Conservation (phyloP, 2,888 invertebrate genomes). For the Poecilobothrus nobilitatus region DNA sequence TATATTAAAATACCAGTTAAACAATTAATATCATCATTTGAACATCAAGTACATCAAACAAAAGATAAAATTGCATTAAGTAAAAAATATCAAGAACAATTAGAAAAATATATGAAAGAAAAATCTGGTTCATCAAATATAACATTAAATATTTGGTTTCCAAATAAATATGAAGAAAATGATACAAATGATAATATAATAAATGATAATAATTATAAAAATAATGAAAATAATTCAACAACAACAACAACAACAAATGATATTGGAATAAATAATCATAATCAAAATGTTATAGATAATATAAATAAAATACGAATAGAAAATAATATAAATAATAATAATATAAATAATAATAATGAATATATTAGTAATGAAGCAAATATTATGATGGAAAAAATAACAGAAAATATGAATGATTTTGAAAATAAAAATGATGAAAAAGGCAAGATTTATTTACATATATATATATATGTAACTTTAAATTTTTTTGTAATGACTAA, state of each 20-base stretch:
- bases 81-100: constrained; percentile 7
- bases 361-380: neutral
- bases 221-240: neutral
- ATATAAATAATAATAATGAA: constrained; percentile 2
- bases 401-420: neutral
- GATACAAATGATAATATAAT: neutral
- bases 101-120: neutral
- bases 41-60: constrained; percentile 51
- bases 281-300: neutral
- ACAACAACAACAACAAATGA: neutral
- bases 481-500: no score
- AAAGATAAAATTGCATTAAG: constrained; percentile 21
- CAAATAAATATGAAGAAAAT: neutral
- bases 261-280: neutral
- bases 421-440: constrained; percentile 2
- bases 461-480: no score
- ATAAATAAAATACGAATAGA: neutral
- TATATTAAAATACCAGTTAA: constrained; percentile 44
- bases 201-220: neutral
- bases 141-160: constrained; percentile 1
- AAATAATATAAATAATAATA: neutral
- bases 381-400: neutral
- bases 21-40: constrained; percentile 52
- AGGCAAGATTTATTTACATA: no score
- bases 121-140: constrained; percentile 6